Conservation (phyloP, 2,113 vertebrate genomes). For the Pholis gunnellus region DNA sequence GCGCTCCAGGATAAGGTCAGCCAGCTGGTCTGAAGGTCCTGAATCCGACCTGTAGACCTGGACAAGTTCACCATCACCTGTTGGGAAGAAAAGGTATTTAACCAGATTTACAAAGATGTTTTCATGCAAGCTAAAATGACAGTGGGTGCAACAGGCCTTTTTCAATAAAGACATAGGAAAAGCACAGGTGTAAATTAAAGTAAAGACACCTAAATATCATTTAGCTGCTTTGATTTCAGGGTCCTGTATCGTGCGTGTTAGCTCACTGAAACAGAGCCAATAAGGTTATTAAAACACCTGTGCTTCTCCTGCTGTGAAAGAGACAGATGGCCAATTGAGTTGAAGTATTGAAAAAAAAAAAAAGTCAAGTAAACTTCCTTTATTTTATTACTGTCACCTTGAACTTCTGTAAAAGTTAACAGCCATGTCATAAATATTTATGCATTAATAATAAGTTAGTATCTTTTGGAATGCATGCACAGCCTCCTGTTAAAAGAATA, state of each 20-base stretch:
- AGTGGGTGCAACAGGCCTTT: background rate
- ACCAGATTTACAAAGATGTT: background rate
- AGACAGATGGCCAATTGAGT: background rate
- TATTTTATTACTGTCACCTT: too few species aligned
- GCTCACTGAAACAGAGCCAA: background rate
- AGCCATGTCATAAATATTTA: background rate
- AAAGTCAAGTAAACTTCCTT: too few species aligned
- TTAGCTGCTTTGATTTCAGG: background rate
- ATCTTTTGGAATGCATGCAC: too few species aligned
- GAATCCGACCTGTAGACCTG: slow-evolving; percentile 71
- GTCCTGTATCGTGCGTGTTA: background rate
- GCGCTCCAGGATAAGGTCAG: slow-evolving; percentile 79
- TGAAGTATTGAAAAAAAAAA: background rate
- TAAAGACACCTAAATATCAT: background rate
- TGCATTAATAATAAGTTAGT: background rate
- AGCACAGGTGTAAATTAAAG: background rate
- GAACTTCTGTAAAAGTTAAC: too few species aligned
- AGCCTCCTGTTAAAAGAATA: background rate
- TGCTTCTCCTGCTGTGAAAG: background rate
- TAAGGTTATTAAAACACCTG: background rate
- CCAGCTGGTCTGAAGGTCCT: slow-evolving; percentile 85
- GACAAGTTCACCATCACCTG: slow-evolving; percentile 68
- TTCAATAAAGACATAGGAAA: background rate
- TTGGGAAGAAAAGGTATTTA: background rate
- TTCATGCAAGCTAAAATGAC: background rate